Evolutionary conservation across 2,888 invertebrate genomes (phyloP), one percentile per base, ranked within the genome.

Genomic region (Azorinus chamasolen): DNA sequence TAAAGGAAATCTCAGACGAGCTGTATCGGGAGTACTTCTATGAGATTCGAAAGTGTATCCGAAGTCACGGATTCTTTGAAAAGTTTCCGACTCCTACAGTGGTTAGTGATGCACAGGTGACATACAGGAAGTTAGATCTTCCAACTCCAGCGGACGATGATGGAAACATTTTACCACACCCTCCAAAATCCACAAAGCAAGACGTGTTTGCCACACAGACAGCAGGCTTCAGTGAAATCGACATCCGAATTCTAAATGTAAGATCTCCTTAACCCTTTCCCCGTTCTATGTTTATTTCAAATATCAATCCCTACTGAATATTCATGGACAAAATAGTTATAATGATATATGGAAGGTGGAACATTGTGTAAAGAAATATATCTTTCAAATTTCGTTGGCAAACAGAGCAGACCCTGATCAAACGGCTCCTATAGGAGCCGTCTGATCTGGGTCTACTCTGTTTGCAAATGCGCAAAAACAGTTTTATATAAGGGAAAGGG

Each of bases 31-130:
- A 71, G 20, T 80, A 77, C 55, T 66, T 50, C 45, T 58, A 43
- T 32, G 74, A 77, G n/a, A 62, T 80, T 8, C 58, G 63, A 37
- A 53, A 58, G 10, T 59, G 46, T 32, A 62, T 80, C 18, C 43
- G 64, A 20, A 66, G 65, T 37, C 63, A 70, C 46, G 80, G 80
- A 20, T 73, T 73, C 55, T 80, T 77, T 51, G 80, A 80, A 22
- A 73, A 54, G 20, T 77, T 80, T n/a, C 80, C 80, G 25, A 66
- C 76, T 8, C 80, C 80, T 6, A 8, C 57, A 14, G 32, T 73
- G 12, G 22, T 79, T 1, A 46, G 53, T 48, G 80, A 80, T 25
- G 76, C 80, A 2, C 80, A 80, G 55, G 45, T 57, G 22, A 59
- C 62, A 1, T 80, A 80, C 51, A 24, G 66, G 25, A 51, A 41